A percentile compares a stretch with the other conserved stretches of the same genome.
phyloP scores from a whole-genome alignment of 2,888 invertebrate genomes.

The Diachrysia chrysitis region DNA sequence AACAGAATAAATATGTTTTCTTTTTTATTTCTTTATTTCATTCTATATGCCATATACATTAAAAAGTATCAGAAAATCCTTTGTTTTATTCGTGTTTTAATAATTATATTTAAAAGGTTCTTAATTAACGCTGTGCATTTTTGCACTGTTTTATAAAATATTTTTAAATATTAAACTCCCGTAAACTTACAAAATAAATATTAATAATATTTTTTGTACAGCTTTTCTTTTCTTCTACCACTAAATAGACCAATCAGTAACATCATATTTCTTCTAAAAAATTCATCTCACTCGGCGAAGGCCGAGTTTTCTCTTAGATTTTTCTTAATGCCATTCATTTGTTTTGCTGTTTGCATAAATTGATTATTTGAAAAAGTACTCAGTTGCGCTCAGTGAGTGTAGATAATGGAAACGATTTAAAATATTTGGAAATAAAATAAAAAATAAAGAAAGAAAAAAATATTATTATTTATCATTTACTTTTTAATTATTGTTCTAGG shows the following conservation, averaged over 20 bases:
- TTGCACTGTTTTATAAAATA: too few relatives aligned
- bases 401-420: constrained; percentile 1
- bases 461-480: not conserved
- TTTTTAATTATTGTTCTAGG: not conserved
- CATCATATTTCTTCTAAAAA: not conserved
- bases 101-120: too few relatives aligned
- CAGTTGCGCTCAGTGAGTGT: not conserved
- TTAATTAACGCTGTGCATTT: too few relatives aligned
- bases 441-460: not conserved
- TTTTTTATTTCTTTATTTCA: too few relatives aligned
- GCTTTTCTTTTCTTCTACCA: not conserved
- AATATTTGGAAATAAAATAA: too few relatives aligned
- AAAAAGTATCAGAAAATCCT: too few relatives aligned
- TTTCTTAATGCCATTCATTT: not conserved
- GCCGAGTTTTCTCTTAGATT: not conserved
- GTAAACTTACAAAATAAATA: not conserved
- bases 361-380: not conserved
- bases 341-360: constrained; percentile 2
- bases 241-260: constrained; percentile 4
- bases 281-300: not conserved
- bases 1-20: too few relatives aligned
- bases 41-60: too few relatives aligned
- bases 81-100: too few relatives aligned
- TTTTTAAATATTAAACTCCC: too few relatives aligned
- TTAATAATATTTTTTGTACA: too few relatives aligned